A percentile compares a stretch with the other conserved stretches of the same genome.
phyloP scores from a whole-genome alignment of 1,140 invertebrate genomes.

The Proales similis region DNA sequence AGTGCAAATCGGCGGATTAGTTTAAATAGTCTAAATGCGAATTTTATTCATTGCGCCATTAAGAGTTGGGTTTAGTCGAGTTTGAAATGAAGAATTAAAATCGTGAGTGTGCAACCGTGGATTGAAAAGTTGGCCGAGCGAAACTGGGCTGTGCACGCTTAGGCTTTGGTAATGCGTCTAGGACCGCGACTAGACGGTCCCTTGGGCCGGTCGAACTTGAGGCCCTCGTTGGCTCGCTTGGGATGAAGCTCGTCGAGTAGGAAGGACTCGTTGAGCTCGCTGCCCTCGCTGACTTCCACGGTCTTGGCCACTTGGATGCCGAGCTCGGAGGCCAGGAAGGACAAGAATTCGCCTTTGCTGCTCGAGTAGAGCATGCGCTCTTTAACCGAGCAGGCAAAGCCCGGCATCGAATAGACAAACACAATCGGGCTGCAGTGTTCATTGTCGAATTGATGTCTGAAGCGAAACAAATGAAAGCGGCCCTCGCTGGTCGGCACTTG shows the following conservation, averaged over 20 bases:
- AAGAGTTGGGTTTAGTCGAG: no score
- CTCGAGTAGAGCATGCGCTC: constrained; percentile 96
- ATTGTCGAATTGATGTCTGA: constrained; percentile 81
- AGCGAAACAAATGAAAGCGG: constrained; percentile 83
- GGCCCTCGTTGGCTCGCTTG: constrained; percentile 61
- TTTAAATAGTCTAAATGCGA: no score
- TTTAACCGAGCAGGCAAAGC: constrained; percentile 82
- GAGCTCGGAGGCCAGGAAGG: constrained; percentile 57
- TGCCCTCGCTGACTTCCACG: constrained; percentile 82
- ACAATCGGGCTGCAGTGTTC: constrained; percentile 62
- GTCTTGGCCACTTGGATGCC: constrained; percentile 73
- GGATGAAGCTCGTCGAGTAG: constrained; percentile 88
- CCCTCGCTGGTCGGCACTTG: constrained; percentile 74
- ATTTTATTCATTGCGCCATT: no score
- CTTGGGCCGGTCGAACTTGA: constrained; percentile 82
- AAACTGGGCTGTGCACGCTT: no score
- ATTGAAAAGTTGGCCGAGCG: no score
- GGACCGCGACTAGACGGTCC: constrained; percentile 82
- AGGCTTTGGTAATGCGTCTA: constrained; percentile 78
- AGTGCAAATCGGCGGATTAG: no score
- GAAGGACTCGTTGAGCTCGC: constrained; percentile 78
- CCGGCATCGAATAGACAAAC: constrained; percentile 95
- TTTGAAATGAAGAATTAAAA: no score
- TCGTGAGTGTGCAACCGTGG: no score
- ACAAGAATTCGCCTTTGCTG: constrained; percentile 62